A percentile compares a stretch with the other conserved stretches of the same genome.
Evolutionary conservation across 1,140 invertebrate species (phyloP).

Genomic region (Penaeus japonicus): DNA sequence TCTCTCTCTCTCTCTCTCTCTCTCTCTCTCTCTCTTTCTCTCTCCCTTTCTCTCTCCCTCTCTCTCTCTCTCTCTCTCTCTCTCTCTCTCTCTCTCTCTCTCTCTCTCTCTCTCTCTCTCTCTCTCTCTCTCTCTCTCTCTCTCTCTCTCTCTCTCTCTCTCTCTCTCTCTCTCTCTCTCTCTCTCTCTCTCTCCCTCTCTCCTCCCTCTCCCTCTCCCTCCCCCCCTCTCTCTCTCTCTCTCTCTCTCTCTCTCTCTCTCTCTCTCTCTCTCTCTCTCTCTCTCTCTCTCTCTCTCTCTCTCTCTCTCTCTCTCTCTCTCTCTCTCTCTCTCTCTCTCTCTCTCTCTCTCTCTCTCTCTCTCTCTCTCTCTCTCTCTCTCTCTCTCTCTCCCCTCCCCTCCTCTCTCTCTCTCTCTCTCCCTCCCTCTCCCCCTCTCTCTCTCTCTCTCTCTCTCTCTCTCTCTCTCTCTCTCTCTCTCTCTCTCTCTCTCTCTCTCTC

Average conservation of each 20-base stretch:
- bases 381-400: not conserved
- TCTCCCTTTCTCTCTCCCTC: not conserved
- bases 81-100: not conserved
- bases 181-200: not conserved
- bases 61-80: not conserved
- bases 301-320: slow-evolving; percentile 18
- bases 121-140: not conserved
- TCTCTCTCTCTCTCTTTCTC: not conserved
- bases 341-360: not conserved
- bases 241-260: not conserved
- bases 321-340: not conserved
- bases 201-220: too few species aligned
- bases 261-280: not conserved
- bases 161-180: not conserved
- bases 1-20: not conserved
- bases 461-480: not conserved
- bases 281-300: not conserved
- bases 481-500: not conserved
- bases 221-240: not conserved
- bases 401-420: not conserved
- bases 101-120: not conserved
- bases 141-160: not conserved
- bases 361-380: not conserved
- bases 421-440: not conserved
- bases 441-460: slow-evolving; percentile 16